Evolutionary conservation across 2,797 vertebrate species (phyloP), one percentile per base, ranked within the genome.

Genomic region (Crocidura indochinensis): DNA sequence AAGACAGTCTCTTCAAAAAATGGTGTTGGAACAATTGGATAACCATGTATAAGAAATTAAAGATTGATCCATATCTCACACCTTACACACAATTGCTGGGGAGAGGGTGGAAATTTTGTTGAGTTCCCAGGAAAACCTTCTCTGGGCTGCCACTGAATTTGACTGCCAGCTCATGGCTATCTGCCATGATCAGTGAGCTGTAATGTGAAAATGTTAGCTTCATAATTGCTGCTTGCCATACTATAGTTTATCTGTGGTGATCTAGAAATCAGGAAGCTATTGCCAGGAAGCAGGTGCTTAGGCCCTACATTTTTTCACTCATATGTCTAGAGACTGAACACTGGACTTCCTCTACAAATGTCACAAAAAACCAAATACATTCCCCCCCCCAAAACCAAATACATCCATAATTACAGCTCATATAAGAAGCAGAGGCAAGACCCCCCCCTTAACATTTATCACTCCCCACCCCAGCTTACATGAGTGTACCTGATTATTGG

Each of bases 51-150:
- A 38, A 38, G 38, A 38, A 38, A 38, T 38, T 38, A 38, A 38
- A 38, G 38, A 38, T 38, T 38, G 38, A 38, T 38, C 38, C 38
- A 38, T 38, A 38, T 38, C 38, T 38, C 38, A 38, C 38, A 38
- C 38, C 38, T 38, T 38, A 38, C 38, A 38, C 38, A 38, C 2
- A 38, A 38, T 38, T 38, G 38, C 38, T 38, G 56, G 56, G 56
- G 15, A 14, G 2, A 2, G 17, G 15, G 56, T 12, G 51, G 51
- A 53, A 20, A 19, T 20, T 60, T 53, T 60, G 74, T 76, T 91
- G 87, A 92, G 56, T 82, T 91, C 92, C 90, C 79, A 92, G 87
- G 83, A 96, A 91, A 95, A 84, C 67, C 22, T 95, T 95, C 79
- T 78, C 79, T 78, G 93, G 79, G 94, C 84, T 75, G 85, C 47